Evolutionary conservation across 2,888 invertebrate genomes (phyloP), one percentile per base, ranked within the genome.

Genomic region (Pardosa pseudoannulata): DNA sequence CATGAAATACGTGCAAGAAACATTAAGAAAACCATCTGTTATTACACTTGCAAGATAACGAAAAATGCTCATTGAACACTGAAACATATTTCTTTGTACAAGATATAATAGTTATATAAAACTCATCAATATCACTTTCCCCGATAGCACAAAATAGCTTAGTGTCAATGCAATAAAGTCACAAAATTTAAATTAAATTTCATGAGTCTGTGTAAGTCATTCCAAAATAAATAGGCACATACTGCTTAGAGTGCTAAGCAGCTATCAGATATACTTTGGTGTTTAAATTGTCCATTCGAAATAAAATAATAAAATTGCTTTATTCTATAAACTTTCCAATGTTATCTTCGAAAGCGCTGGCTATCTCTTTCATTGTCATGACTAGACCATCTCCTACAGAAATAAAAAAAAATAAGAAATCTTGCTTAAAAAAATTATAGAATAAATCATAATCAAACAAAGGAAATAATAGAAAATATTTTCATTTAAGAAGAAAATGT

Each of bases 291-390:
- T 56, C n/a, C n/a, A n/a, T n/a, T n/a, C 19, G 3, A 19, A 39
- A 36, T 62, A 70, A 31, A 29, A 9, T 62, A 64, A 70, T 11
- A 82, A 75, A n/a, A 64, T 75, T 74, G 75, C 71, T 75, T 75
- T 74, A 31, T 31, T 39, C 39, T 70, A 71, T 75, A 50, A 39
- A 36, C 50, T 32, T 76, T 64, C 39, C 39, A 79, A 29, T 70
- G 79, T 79, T 85, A 85, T 79, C 85, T 85, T 62, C 85, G 36
- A 74, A 46, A 85, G 62, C 41, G 79, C 31, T 85, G 72, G n/a
- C 46, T 39, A 70, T 80, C 80, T 31, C 79, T 65, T 32, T 79
- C 85, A 74, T 74, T 74, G 16, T 87, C 87, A 67, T 80, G 79
- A 80, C 80, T 87, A 75, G 87, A 86, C 64, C 75, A 70, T 75